These are phyloP conservation scores for Forbesichthys agassizii DNA, from an alignment of 2,113 vertebrate genomes.

Conservation along the genomic window DNA sequence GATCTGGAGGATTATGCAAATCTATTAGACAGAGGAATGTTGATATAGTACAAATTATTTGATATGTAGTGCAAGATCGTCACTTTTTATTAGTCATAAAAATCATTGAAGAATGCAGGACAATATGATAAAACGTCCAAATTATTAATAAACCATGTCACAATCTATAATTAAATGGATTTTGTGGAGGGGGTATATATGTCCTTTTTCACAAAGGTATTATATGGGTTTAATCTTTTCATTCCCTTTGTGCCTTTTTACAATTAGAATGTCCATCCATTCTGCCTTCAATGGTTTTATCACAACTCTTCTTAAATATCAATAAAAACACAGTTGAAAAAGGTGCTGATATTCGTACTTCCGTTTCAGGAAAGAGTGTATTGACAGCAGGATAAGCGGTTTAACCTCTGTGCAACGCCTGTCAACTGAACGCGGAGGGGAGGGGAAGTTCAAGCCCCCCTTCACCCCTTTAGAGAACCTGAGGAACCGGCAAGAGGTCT, in stretches of 20 bases:
- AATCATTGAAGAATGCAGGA: neutral
- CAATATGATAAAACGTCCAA: neutral
- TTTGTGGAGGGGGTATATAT: no score
- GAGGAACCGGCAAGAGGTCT: constrained; percentile 59
- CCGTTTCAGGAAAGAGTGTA: constrained; percentile 37
- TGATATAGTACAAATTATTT: neutral
- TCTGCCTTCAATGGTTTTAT: no score
- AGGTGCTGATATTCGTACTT: constrained; percentile 9
- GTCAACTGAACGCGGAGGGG: constrained; percentile 8
- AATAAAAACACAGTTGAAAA: neutral
- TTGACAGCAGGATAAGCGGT: constrained; percentile 6
- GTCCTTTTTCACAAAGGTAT: no score
- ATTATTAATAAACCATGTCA: no score
- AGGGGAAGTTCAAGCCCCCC: constrained; percentile 39
- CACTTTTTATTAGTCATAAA: no score
- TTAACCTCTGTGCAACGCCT: constrained; percentile 20
- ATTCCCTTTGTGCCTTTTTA: neutral
- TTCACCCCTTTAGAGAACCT: constrained; percentile 71
- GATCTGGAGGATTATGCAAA: neutral
- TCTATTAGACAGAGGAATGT: no score
- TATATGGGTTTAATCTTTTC: neutral
- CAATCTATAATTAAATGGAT: no score
- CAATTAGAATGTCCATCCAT: no score
- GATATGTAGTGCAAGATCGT: neutral
- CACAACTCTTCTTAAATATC: no score